Conservation (phyloP, 2,113 vertebrate species). For the Centropus unirufus region DNA sequence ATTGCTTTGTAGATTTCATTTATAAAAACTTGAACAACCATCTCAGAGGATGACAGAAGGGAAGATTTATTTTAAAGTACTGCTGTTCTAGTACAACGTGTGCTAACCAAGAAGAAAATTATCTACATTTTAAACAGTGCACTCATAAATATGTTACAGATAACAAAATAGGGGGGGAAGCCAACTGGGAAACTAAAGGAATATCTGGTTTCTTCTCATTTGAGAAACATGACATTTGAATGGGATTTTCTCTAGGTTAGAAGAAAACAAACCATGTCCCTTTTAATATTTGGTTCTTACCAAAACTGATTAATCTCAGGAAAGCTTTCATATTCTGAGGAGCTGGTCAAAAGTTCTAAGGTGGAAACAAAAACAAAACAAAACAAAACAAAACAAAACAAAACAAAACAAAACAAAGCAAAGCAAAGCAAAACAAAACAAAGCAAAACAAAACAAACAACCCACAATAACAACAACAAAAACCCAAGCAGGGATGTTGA, state of each 20-base stretch:
- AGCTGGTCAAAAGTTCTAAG: background rate
- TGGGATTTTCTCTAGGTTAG: background rate
- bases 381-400: background rate
- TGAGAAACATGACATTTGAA: background rate
- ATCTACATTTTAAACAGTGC: background rate
- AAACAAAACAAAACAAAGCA: background rate
- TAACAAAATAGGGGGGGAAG: background rate
- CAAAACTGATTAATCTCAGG: background rate
- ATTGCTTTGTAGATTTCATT: background rate
- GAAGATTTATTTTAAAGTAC: background rate
- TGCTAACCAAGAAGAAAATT: background rate
- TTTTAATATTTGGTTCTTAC: background rate
- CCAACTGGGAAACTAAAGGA: background rate
- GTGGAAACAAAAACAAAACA: no score
- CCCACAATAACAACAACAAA: background rate
- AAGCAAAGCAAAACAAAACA: background rate
- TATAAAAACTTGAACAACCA: background rate
- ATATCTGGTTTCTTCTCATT: background rate
- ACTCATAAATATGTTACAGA: background rate
- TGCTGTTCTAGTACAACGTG: background rate
- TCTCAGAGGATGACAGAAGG: background rate
- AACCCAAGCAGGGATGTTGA: background rate
- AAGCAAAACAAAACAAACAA: background rate
- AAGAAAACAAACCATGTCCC: background rate
- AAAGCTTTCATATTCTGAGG: background rate